Evolutionary conservation across 2,888 invertebrate genomes (phyloP).

Genomic region (Nephrocerus scutellatus): DNA sequence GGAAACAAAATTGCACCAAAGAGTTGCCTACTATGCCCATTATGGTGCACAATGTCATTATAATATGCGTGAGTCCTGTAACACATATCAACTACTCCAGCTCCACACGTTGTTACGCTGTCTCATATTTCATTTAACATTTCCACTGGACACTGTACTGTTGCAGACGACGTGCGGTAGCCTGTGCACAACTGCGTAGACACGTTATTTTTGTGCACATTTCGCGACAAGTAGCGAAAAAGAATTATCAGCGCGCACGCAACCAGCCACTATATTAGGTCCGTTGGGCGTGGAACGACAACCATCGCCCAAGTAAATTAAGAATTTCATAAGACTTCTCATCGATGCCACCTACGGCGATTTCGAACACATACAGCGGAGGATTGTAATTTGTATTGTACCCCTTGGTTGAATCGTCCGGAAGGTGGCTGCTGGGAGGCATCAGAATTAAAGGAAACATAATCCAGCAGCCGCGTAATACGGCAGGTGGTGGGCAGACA

Average conservation of each 20-base stretch:
- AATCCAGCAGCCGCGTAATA: conserved; percentile 24
- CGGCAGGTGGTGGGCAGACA: conserved; percentile 22
- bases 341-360: conserved; percentile 24
- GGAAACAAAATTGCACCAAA: too few species aligned
- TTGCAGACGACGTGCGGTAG: conserved; percentile 6
- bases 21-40: too few species aligned
- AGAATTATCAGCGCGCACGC: conserved; percentile 21
- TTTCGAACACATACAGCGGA: conserved; percentile 21
- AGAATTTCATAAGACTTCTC: conserved; percentile 7
- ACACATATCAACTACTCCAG: too few species aligned
- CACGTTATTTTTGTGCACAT: too few species aligned
- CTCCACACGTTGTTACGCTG: conserved; percentile 19
- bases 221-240: conserved; percentile 7
- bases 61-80: too few species aligned
- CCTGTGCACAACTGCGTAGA: conserved; percentile 5
- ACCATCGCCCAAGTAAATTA: conserved; percentile 22
- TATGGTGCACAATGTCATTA: too few species aligned
- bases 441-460: too few species aligned
- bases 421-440: conserved; percentile 9
- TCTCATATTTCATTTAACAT: conserved; percentile 21
- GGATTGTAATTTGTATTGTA: conserved; percentile 23
- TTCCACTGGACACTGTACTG: conserved; percentile 23
- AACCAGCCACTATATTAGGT: too few species aligned
- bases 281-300: conserved; percentile 21
- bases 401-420: conserved; percentile 21